These are phyloP conservation scores for Acrossocheilus fasciatus DNA, from an alignment of 2,797 vertebrate genomes.

Conservation along the genomic window DNA sequence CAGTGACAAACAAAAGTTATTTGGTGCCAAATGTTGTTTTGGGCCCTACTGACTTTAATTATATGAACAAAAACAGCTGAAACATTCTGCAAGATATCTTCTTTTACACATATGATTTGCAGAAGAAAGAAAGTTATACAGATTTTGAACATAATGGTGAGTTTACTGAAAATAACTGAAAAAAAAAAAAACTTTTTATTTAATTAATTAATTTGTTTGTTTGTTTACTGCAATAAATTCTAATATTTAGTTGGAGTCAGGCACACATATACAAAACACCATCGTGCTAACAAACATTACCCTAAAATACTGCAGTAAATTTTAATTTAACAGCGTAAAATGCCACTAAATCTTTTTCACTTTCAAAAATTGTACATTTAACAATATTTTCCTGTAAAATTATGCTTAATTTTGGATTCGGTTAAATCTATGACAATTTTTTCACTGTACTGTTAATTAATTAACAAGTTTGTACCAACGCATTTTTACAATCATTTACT, in stretches of 20 bases:
- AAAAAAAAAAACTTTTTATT: neutral
- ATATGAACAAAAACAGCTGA: neutral
- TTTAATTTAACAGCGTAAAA: neutral
- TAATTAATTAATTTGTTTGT: neutral
- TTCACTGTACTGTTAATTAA: no score
- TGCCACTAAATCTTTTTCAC: neutral
- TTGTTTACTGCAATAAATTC: neutral
- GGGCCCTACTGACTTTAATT: neutral
- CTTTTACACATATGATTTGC: neutral
- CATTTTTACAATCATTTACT: neutral
- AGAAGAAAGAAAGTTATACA: neutral
- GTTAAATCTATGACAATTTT: neutral
- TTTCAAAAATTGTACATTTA: neutral
- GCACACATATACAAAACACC: neutral
- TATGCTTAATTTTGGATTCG: neutral
- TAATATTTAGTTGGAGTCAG: neutral
- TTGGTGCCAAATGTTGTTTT: neutral
- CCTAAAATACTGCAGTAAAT: neutral
- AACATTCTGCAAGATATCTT: neutral
- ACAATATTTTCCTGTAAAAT: neutral
- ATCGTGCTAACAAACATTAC: neutral
- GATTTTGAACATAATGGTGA: neutral
- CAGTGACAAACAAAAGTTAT: neutral
- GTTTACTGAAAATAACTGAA: neutral
- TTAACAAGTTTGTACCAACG: neutral